phyloP scores from a whole-genome alignment of 2,888 invertebrate genomes.

The Trissolcus brochymenae region DNA sequence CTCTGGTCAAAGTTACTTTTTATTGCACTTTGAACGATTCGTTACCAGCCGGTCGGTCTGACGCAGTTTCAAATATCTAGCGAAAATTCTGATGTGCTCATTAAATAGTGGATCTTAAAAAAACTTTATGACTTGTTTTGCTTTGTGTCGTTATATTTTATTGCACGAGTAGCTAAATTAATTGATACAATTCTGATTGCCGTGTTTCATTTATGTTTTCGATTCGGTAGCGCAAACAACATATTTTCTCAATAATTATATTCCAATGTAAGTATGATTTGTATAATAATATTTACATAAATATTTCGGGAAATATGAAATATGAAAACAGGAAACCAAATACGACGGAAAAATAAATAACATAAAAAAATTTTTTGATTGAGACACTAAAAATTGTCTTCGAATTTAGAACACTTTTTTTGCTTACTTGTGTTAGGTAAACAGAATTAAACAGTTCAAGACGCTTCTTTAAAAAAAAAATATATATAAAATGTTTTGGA shows the following conservation, averaged over 20 bases:
- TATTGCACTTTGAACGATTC: constrained; percentile 61
- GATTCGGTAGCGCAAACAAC: too few relatives aligned
- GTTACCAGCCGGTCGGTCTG: constrained; percentile 47
- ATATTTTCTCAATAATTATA: too few relatives aligned
- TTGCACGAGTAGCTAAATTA: constrained; percentile 2
- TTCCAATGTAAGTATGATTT: too few relatives aligned
- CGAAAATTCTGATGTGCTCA: constrained; percentile 51
- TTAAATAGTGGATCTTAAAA: constrained; percentile 41
- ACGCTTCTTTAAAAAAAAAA: too few relatives aligned
- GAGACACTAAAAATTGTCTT: too few relatives aligned
- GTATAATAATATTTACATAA: constrained; percentile 32
- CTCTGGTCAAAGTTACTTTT: constrained; percentile 62
- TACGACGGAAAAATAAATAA: constrained; percentile 29
- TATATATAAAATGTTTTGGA: too few relatives aligned
- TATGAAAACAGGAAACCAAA: constrained; percentile 24
- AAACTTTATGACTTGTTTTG: constrained; percentile 45
- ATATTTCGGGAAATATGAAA: constrained; percentile 37
- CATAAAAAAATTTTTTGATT: background rate
- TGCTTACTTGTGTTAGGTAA: too few relatives aligned
- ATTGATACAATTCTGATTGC: constrained; percentile 8
- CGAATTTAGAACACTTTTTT: too few relatives aligned
- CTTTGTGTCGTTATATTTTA: constrained; percentile 6
- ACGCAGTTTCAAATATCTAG: constrained; percentile 36
- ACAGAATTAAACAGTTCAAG: too few relatives aligned
- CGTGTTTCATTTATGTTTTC: too few relatives aligned